Evolutionary conservation across 2,797 vertebrate genomes (phyloP), one percentile per base, ranked within the genome.

Genomic region (Picus viridis): DNA sequence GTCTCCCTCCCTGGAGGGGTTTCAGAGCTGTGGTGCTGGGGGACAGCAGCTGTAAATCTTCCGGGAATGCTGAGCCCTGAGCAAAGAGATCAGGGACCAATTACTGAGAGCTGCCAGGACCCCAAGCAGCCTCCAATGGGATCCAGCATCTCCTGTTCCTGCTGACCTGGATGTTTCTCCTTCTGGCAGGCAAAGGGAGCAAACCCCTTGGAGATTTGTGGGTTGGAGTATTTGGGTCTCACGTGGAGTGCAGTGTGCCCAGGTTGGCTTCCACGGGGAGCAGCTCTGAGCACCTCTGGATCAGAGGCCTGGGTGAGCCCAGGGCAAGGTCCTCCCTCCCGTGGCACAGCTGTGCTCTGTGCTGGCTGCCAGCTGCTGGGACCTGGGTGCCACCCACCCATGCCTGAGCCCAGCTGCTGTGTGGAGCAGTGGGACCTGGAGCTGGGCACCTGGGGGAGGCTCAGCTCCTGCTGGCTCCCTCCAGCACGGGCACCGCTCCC

Each of bases 61-160:
- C 82, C 53, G 70, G 79, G 74, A 65, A 88, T 4, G 4, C 90
- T 32, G 63, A 81, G 74, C 92, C 86, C 73, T 10, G 81, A 67
- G 83, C 59, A 81, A 83, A 83, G 3, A 1, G 63, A 65, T 75
- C 72, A n/a, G 8, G 45, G 85, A 84, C 70, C 89, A 78, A 41
- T 82, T 67, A 73, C 5, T 2, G 81, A 79, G 78, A 79, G 68
- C 70, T 81, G 59, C 36, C 0, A 2, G 63, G 77, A 63, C 67
- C 85, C 57, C 83, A 95, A 92, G 82, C 9, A 72, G 53, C 67
- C 18, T 88, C 87, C 86, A 70, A 67, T 49, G 70, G 88, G 86
- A 76, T 79, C 77, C 22, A 13, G 49, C 67, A 9, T 75, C 73
- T 83, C 56, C 75, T 53, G 39, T 80, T 67, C 77, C 43, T 1